phyloP scores from a whole-genome alignment of 2,113 vertebrate species.

The Apteryx owenii region DNA sequence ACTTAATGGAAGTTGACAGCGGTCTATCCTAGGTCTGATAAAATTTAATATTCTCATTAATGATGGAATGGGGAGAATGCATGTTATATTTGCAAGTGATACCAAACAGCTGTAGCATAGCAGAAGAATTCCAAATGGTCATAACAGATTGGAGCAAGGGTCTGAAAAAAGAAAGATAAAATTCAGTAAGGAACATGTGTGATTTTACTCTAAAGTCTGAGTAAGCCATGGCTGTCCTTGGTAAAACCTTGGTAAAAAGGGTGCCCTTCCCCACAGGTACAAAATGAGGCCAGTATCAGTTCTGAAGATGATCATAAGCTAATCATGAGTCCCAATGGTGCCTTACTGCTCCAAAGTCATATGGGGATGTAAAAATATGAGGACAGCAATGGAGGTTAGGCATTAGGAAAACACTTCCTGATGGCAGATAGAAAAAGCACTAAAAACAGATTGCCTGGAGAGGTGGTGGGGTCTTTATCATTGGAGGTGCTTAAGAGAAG shows the following conservation, averaged over 20 bases:
- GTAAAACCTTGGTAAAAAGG: too few relatives aligned
- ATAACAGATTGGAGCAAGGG: background rate
- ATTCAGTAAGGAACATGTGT: background rate
- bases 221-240: background rate
- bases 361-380: background rate
- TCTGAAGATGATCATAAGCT: background rate
- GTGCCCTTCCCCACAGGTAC: background rate
- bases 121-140: background rate
- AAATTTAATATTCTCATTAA: background rate
- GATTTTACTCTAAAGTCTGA: background rate
- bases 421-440: background rate
- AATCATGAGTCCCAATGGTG: fast-evolving
- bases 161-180: background rate
- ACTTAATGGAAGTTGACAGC: background rate
- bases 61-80: background rate
- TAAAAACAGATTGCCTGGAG: background rate
- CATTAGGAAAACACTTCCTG: background rate
- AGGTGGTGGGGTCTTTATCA: background rate
- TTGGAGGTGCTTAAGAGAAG: background rate
- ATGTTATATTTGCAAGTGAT: background rate
- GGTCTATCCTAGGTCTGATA: background rate
- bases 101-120: background rate
- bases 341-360: background rate
- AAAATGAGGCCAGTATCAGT: background rate
- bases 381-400: background rate